Conservation (phyloP, 2,113 vertebrate genomes). For the Hirundichthys speculiger region DNA sequence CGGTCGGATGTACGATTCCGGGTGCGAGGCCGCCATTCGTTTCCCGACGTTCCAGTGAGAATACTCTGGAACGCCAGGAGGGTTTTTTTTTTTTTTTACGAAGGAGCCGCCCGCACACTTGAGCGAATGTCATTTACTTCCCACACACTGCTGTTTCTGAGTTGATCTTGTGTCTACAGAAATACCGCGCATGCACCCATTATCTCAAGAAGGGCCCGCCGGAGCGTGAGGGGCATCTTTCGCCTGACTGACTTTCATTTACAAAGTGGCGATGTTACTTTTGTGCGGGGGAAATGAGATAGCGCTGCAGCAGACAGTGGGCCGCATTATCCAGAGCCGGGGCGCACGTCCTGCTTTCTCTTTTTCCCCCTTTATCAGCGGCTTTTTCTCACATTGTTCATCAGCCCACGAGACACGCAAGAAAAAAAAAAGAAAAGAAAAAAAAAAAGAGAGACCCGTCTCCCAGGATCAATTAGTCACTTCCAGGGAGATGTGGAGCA, state of each 20-base stretch:
- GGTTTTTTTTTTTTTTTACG: no score
- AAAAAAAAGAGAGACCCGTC: slow-evolving; percentile 53
- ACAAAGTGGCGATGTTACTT: slow-evolving; percentile 75
- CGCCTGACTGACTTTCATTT: slow-evolving; percentile 74
- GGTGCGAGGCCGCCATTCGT: slow-evolving; percentile 37
- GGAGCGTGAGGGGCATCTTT: slow-evolving; percentile 69
- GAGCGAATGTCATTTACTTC: slow-evolving; percentile 56
- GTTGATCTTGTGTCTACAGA: slow-evolving; percentile 65
- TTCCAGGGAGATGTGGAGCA: slow-evolving; percentile 58
- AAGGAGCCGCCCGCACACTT: slow-evolving; percentile 19
- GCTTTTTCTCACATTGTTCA: slow-evolving; percentile 74
- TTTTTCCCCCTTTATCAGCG: slow-evolving; percentile 59
- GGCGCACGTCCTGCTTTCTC: slow-evolving; percentile 41
- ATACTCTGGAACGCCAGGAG: slow-evolving; percentile 38
- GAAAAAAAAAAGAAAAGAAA: slow-evolving; percentile 1
- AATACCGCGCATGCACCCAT: slow-evolving; percentile 63
- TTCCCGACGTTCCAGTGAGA: slow-evolving; percentile 22
- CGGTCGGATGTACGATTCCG: slow-evolving; percentile 34
- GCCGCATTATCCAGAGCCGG: slow-evolving; percentile 56
- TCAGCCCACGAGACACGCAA: slow-evolving; percentile 63
- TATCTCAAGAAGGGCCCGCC: slow-evolving; percentile 64
- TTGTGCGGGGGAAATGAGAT: slow-evolving; percentile 77
- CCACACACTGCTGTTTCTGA: slow-evolving; percentile 50
- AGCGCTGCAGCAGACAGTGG: slow-evolving; percentile 64
- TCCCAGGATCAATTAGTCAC: slow-evolving; percentile 81